Evolutionary conservation across 2,113 vertebrate genomes (phyloP), one percentile per base, ranked within the genome.

Genomic region (Proteles cristata): DNA sequence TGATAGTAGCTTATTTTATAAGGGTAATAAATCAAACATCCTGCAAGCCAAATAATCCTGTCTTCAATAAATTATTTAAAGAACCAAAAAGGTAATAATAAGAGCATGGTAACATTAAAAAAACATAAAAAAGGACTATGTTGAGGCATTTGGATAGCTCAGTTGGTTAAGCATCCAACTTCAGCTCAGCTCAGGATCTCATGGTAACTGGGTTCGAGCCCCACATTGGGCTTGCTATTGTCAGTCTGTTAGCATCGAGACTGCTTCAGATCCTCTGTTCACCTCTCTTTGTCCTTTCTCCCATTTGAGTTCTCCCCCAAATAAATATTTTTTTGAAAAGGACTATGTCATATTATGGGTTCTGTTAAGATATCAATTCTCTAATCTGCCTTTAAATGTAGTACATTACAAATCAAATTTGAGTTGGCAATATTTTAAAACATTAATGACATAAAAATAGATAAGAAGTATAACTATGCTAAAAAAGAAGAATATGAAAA

Each of bases 51-150:
- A 87, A 90, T 19, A 39, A 21, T 61, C 63, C 26, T 79, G 25
- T 79, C 48, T 80, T 69, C 31, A 85, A 79, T 58, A 84, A 45
- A 95, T 68, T 84, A 84, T 12, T 94, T 66, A 86, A 85, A 55
- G 66, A 11, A 39, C 7, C 23, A 85, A 85, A 93, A 84, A 84
- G 26, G 33, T 90, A 68, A 5, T 31, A 69, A 58, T 82, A 87
- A 92, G 17, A 81, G 9, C 35, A 88, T 50, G 14, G 4, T 53
- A 91, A 76, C 10, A 91, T 43, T 15, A 48, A 45, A 65, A 65
- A 93, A 53, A 35, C 5, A 39, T 53, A 28, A 35, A 61, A 33
- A 45, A 68, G 21, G 69, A 65, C 45, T 86, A n/a, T 92, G 28
- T 66, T 53, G 58, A 21, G 58, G 21, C 58, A 61, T 23, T 2